These are phyloP conservation scores for Remorina albescens DNA, from an alignment of 2,797 vertebrate genomes.

Conservation along the genomic window DNA sequence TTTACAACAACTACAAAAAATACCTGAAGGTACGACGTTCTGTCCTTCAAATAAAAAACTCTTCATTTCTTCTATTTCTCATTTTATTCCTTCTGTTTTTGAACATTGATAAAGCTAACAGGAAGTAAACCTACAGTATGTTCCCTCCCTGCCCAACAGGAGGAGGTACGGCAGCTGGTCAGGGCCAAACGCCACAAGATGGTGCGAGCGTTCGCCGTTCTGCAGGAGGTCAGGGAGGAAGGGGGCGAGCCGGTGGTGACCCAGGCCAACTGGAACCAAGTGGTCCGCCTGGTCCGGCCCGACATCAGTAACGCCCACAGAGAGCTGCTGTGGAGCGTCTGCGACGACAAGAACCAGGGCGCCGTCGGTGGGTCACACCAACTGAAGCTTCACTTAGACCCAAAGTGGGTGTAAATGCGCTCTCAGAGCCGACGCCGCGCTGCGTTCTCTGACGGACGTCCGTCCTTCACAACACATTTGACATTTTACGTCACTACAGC, in stretches of 20 bases:
- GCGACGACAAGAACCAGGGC: conserved; percentile 86
- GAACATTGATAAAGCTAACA: too few species aligned
- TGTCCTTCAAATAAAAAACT: too few species aligned
- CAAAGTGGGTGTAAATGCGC: too few species aligned
- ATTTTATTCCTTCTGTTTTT: too few species aligned
- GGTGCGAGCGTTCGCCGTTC: conserved; percentile 89
- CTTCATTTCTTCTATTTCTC: too few species aligned
- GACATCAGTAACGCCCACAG: conserved; percentile 87
- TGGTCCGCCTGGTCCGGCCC: conserved; percentile 87
- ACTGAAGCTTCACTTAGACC: too few species aligned
- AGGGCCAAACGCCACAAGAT: conserved; percentile 93
- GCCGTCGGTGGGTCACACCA: conserved; percentile 84
- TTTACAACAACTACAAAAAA: conserved; percentile 97
- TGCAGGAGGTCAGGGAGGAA: conserved; percentile 84
- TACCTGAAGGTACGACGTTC: conserved; percentile 89
- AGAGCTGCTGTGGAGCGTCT: conserved; percentile 90
- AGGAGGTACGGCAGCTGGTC: conserved; percentile 92
- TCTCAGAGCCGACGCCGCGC: background rate
- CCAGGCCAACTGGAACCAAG: conserved; percentile 85
- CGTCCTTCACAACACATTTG: too few species aligned
- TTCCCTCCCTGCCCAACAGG: conserved; percentile 77
- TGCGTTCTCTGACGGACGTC: background rate
- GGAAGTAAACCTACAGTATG: too few species aligned
- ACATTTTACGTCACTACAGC: too few species aligned
- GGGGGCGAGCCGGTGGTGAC: conserved; percentile 82